A percentile compares a stretch with the other conserved stretches of the same genome.
phyloP scores from a whole-genome alignment of 2,797 vertebrate genomes.

The Malurus splendens region DNA sequence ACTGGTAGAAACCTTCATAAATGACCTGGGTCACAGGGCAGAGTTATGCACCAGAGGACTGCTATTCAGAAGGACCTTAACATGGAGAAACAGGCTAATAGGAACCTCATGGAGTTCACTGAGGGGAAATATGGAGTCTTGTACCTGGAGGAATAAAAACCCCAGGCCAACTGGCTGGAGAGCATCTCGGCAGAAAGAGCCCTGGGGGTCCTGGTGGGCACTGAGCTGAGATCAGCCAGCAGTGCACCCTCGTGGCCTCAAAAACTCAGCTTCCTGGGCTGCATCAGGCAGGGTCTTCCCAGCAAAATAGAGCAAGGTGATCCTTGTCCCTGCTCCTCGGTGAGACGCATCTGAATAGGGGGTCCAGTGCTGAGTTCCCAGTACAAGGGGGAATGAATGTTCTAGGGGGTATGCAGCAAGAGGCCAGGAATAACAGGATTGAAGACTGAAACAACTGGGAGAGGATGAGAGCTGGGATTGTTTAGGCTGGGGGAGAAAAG shows the following conservation, averaged over 20 bases:
- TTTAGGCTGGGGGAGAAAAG: neutral
- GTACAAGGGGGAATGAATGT: fast-evolving
- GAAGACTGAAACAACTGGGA: neutral
- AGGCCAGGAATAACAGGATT: neutral
- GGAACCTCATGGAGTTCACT: neutral
- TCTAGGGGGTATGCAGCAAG: neutral
- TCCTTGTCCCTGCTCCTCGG: neutral
- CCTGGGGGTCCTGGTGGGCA: neutral
- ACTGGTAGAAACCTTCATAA: neutral
- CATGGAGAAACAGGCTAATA: neutral
- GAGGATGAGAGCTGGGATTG: neutral
- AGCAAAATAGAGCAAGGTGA: neutral
- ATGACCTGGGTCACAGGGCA: fast-evolving
- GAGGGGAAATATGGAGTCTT: fast-evolving
- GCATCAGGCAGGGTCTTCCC: neutral
- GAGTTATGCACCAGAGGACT: neutral
- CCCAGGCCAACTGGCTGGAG: neutral
- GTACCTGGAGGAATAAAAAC: neutral
- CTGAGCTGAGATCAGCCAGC: neutral
- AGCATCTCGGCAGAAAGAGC: neutral
- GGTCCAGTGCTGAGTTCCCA: neutral
- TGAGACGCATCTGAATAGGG: neutral
- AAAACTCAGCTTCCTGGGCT: neutral
- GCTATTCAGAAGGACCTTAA: neutral
- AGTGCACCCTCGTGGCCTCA: neutral